phyloP scores from a whole-genome alignment of 2,113 vertebrate species.

The Otis tarda region DNA sequence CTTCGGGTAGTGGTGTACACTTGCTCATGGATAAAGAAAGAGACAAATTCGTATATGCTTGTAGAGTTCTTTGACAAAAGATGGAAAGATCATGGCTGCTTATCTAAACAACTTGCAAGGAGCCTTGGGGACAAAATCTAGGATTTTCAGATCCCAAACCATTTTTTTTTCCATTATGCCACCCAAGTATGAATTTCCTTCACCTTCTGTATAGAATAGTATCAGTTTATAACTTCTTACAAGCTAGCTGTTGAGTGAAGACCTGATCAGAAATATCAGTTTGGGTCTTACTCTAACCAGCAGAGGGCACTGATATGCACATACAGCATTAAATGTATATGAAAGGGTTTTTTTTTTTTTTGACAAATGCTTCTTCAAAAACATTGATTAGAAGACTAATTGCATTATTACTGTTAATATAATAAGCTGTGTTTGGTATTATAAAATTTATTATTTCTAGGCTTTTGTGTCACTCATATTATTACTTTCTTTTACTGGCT shows the following conservation, averaged over 20 bases:
- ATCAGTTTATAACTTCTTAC: neutral
- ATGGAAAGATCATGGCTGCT: neutral
- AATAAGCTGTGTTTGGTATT: neutral
- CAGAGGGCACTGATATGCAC: conserved; percentile 40
- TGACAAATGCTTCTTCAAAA: neutral
- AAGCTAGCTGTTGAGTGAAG: neutral
- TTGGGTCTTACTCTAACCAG: conserved; percentile 1
- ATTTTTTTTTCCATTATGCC: neutral
- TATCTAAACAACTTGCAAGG: neutral
- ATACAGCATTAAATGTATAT: neutral
- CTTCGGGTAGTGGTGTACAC: neutral
- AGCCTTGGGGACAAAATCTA: neutral
- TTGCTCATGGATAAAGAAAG: neutral
- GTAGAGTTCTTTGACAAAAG: neutral
- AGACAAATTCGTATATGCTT: neutral
- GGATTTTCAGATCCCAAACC: neutral
- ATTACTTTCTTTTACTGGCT: neutral
- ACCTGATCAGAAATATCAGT: neutral
- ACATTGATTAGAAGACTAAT: neutral
- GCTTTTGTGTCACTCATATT: neutral
- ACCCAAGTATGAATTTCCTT: neutral
- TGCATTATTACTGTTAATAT: neutral
- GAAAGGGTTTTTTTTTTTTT: accelerated
- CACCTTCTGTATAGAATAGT: neutral
- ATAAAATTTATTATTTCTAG: neutral